phyloP scores from a whole-genome alignment of 1,140 invertebrate genomes.

The Saccostrea echinata region DNA sequence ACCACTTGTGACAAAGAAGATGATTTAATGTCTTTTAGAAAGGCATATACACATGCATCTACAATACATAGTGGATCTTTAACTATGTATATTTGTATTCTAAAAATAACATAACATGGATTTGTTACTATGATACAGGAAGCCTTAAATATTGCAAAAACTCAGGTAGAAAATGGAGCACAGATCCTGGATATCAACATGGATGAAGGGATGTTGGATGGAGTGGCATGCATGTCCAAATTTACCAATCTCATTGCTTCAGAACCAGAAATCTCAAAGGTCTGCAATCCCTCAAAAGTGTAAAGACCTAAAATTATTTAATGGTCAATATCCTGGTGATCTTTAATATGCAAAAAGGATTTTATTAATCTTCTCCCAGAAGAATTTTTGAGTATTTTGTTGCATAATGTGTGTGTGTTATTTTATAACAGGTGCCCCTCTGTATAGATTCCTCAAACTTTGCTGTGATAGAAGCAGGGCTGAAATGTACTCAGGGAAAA shows the following conservation, averaged over 20 bases:
- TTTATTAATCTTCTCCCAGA: background rate
- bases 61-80: too few relatives aligned
- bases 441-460: constrained; percentile 85
- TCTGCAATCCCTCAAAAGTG: constrained; percentile 56
- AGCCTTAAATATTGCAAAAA: constrained; percentile 83
- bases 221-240: constrained; percentile 82
- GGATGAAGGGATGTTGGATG: constrained; percentile 86
- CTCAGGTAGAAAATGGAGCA: constrained; percentile 85
- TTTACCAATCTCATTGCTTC: constrained; percentile 84
- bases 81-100: too few relatives aligned
- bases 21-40: too few relatives aligned
- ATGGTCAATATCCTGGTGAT: background rate
- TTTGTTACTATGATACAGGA: constrained; percentile 75
- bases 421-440: constrained; percentile 81
- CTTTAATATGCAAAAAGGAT: background rate
- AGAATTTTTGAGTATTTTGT: background rate
- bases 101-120: background rate
- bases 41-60: too few relatives aligned
- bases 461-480: constrained; percentile 83
- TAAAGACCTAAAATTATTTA: background rate
- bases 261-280: constrained; percentile 84
- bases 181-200: constrained; percentile 86
- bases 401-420: constrained; percentile 17
- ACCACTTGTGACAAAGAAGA: too few relatives aligned
- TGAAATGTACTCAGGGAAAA: constrained; percentile 84